Base-by-base conservation (phyloP, 92 coral and sea anemone genomes). In the Hydrozoanthus gracilis region DNA sequence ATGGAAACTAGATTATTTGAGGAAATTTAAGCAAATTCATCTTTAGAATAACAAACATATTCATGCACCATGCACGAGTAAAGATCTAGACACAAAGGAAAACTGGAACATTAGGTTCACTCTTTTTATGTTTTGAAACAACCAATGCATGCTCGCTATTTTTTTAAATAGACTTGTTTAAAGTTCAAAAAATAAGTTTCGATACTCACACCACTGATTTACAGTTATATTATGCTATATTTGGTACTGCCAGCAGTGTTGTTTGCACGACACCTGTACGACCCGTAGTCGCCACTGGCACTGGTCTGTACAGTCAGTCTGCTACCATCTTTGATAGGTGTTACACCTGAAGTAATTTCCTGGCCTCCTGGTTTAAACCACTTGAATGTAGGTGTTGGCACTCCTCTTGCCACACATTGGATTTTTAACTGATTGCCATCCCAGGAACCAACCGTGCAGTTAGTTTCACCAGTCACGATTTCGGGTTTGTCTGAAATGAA, bases 141-240 rank as follows among this genome's bases (percentile, higher is more conserved):
- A 27, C 35, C 35, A 27, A 27, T 27, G 35, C 35, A 27, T 27
- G 35, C 35, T 27, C 35, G 35, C 0, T 27, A 27, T 27, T 27
- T 27, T n/a, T 27, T 27, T 0, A 27, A 27, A 27, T 27, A 27
- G 35, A 27, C 35, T 27, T 27, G 35, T 27, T 27, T 27, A 27
- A 27, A 27, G 35, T 27, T 27, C 35, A 27, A 27, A 27, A 27
- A 27, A 27, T 27, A 27, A 27, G 35, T 27, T 0, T 27, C 35
- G 35, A 27, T 67, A 67, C 72, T 67, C 20, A 67, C 72, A 6
- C 72, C 72, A 67, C 45, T 67, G 72, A 16, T 67, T 67, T 7
- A 67, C 44, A 67, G 44, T 16, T 39, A 67, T n/a, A n/a, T n/a
- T n/a, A n/a, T 67, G 72, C 5, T 10, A 8, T 20, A 44, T 16